Evolutionary conservation across 1,140 invertebrate genomes (phyloP).

Genomic region (Metopolophium dirhodum): DNA sequence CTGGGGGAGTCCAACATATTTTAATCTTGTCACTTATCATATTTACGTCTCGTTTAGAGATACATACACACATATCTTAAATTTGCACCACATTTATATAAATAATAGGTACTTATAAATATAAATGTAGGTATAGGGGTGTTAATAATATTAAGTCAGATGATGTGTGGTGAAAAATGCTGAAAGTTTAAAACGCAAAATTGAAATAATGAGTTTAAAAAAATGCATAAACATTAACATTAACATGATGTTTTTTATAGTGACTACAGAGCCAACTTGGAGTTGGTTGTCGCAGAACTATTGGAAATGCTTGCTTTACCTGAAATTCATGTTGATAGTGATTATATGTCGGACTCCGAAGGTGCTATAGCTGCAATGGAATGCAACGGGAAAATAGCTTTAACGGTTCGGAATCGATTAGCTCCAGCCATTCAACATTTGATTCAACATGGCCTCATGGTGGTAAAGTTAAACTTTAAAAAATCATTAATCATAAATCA

Average conservation of each 20-base stretch:
- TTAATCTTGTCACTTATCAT: too few species aligned
- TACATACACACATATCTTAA: background rate
- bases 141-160: background rate
- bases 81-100: background rate
- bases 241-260: constrained; percentile 64
- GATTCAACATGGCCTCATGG: constrained; percentile 89
- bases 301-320: constrained; percentile 71
- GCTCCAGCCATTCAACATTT: constrained; percentile 87
- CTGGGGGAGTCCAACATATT: too few species aligned
- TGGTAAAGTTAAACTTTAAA: constrained; percentile 32
- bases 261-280: constrained; percentile 89
- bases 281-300: constrained; percentile 86
- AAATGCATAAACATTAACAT: background rate
- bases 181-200: background rate
- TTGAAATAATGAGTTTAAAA: background rate
- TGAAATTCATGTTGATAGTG: constrained; percentile 65
- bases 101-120: background rate
- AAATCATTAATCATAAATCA: background rate
- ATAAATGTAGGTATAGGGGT: background rate
- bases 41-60: too few species aligned
- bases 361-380: constrained; percentile 65
- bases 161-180: background rate
- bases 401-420: constrained; percentile 89
- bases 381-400: constrained; percentile 78
- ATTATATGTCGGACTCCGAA: constrained; percentile 73